Evolutionary conservation across 2,113 vertebrate species (phyloP).

Genomic region (Ammodytes dubius): DNA sequence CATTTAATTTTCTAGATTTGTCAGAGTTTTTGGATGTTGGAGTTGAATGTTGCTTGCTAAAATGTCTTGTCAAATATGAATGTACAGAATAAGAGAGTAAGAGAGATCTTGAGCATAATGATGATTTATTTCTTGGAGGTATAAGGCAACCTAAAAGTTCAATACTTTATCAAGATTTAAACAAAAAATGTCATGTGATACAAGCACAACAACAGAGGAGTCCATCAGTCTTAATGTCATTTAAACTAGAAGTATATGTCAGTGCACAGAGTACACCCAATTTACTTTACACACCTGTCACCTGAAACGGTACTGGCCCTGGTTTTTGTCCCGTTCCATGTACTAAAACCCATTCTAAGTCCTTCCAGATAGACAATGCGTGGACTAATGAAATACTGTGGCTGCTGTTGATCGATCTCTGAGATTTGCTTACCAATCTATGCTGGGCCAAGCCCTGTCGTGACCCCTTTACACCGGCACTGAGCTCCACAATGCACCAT

Average conservation of each 20-base stretch:
- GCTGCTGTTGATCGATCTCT: conserved; percentile 28
- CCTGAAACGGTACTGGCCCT: not conserved
- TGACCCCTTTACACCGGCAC: conserved; percentile 49
- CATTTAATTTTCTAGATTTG: no score
- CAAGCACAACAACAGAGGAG: no score
- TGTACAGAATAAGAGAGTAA: no score
- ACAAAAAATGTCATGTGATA: not conserved
- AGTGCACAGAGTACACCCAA: not conserved
- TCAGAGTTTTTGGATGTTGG: no score
- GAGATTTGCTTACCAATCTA: conserved; percentile 41
- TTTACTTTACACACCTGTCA: not conserved
- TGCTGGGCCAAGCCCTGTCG: not conserved
- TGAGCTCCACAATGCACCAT: conserved; percentile 24
- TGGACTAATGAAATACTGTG: conserved; percentile 25
- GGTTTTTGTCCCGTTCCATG: not conserved
- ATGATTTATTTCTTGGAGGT: no score
- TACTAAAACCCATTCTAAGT: conserved; percentile 9
- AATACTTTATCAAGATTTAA: not conserved
- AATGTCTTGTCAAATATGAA: no score
- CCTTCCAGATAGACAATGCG: conserved; percentile 3
- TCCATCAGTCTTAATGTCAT: not conserved
- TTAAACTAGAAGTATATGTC: not conserved
- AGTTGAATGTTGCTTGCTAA: no score
- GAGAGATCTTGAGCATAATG: no score
- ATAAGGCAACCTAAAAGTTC: no score